Base-by-base conservation (phyloP, 2,113 vertebrate species). In the Campylomormyrus numenius region DNA sequence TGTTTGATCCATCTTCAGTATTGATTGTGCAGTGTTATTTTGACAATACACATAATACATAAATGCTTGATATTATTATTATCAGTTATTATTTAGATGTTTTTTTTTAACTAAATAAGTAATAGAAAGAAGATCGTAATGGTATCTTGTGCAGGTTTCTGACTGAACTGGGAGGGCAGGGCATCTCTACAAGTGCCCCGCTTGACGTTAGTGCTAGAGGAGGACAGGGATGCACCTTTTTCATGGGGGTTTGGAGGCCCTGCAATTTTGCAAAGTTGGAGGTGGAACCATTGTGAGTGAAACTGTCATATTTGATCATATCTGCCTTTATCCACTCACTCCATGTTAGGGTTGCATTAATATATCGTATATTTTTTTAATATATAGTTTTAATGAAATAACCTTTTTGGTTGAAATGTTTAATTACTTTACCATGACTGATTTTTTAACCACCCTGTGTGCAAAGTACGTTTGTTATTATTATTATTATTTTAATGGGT, bases 251-350 rank as follows among this genome's bases (percentile, higher is more conserved):
- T 46, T 19, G n/a, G 50, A 89, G 89, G 52, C 24, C 31, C 77
- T 80, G 80, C 35, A 53, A 5, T 87, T 88, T 90, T 74, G 88
- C 46, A 46, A 77, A 62, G 58, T 90, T 89, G 85, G 62, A 66
- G 84, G 52, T 88, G 90, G 83, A 77, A 50, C 48, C 46, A 49
- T 92, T 89, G 62, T 89, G 88, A 52, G 90, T 89, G 84, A 91
- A 89, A 45, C 83, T 46, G 66, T 89, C 70, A 80, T 90, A 89
- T 89, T 80, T 53, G 35, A 89, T 86, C 95, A 96, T 95, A 96
- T 96, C 97, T 96, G 96, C 94, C 70, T 96, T 95, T 96, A 95
- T 95, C 95, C 94, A 96, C 95, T 96, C 95, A 96, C 95, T 95
- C 95, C 96, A 95, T 95, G 94, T 96, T 96, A 95, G 95, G 96